Base-by-base conservation (phyloP, 2,888 invertebrate genomes). In the Leistus spinibarbis region DNA sequence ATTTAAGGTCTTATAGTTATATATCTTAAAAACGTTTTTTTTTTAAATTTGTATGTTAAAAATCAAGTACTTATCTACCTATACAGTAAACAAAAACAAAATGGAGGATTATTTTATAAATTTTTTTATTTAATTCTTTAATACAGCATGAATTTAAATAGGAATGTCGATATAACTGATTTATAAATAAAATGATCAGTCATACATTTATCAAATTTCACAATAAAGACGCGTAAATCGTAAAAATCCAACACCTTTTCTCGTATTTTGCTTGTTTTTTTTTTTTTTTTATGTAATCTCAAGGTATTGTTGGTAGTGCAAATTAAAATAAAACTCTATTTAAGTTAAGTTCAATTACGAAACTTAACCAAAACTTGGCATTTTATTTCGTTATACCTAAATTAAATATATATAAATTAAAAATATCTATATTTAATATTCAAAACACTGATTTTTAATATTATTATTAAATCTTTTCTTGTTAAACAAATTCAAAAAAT, bases 101-200 rank as follows among this genome's bases (percentile, higher is more conserved):
- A 64, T 54, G 63, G 65, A 71, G 20, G 65, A n/a, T 13, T 73
- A 67, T 73, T 67, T 73, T 73, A 73, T 73, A 73, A 73, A 73
- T 67, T 73, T 73, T 56, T 57, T 73, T 73, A 73, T 73, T 73
- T 65, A 40, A 54, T 73, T 67, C 60, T 65, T 66, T 66, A 73
- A 73, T 73, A 73, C 73, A 73, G 73, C 73, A 73, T 65, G 67
- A 73, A 60, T 67, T 67, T 67, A 67, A 66, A 67, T 67, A 67
- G 73, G 73, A 73, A 73, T 73, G 73, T 73, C 73, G 40, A 40
- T 40, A 60, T 60, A 20, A 60, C 17, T 60, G 19, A 60, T 60
- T 60, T 3, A 7, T 10, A 60, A 60, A 60, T 19, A 20, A 19
- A 20, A 60, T n/a, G n/a, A n/a, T n/a, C 22, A 17, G 22, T 60